These are phyloP conservation scores for Stenchaetothrips biformis DNA, from an alignment of 2,888 invertebrate species.

Conservation along the genomic window DNA sequence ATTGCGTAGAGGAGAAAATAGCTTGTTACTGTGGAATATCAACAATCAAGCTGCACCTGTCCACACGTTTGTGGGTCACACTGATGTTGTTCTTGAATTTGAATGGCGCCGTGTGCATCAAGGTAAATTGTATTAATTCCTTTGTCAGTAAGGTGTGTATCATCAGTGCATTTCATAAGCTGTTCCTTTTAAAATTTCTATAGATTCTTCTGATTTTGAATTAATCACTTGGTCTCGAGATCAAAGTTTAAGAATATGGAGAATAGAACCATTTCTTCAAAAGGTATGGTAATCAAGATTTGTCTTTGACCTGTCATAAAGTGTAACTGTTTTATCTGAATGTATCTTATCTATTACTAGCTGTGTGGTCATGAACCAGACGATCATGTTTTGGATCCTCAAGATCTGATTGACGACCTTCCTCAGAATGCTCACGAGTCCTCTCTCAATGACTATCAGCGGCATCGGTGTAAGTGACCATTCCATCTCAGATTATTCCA, in stretches of 20 bases:
- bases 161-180: conserved; percentile 31
- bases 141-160: conserved; percentile 26
- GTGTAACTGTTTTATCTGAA: conserved; percentile 28
- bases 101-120: conserved; percentile 73
- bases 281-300: conserved; percentile 49
- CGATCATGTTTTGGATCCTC: conserved; percentile 41
- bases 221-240: conserved; percentile 94
- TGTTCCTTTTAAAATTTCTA: conserved; percentile 38
- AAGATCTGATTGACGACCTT: not conserved
- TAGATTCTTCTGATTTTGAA: conserved; percentile 66
- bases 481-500: too few relatives aligned
- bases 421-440: conserved; percentile 1
- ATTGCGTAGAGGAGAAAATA: conserved; percentile 81
- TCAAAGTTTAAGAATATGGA: conserved; percentile 86
- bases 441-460: conserved; percentile 23
- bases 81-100: conserved; percentile 91
- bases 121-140: conserved; percentile 31
- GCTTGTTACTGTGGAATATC: conserved; percentile 71
- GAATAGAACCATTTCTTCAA: conserved; percentile 77
- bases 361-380: conserved; percentile 68
- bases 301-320: conserved; percentile 26
- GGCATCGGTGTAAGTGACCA: not conserved
- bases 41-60: conserved; percentile 67
- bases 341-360: conserved; percentile 39
- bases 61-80: conserved; percentile 89